phyloP scores from a whole-genome alignment of 2,113 vertebrate genomes.

The Alces alces region DNA sequence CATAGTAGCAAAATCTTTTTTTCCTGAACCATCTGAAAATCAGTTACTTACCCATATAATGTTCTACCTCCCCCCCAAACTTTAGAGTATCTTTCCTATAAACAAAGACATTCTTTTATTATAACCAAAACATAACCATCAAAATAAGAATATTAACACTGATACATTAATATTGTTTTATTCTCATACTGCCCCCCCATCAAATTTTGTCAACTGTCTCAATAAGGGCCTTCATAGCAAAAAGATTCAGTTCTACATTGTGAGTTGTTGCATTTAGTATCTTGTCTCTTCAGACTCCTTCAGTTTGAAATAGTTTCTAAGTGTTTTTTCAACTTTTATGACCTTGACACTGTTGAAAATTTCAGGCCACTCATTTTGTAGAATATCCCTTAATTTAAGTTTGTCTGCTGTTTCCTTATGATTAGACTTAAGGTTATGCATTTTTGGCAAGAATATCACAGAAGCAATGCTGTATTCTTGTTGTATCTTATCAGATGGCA shows the following conservation, averaged over 20 bases:
- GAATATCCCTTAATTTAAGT: not conserved
- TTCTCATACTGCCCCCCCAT: not conserved
- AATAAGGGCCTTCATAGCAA: not conserved
- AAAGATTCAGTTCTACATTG: not conserved
- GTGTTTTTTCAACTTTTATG: not conserved
- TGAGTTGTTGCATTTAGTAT: not conserved
- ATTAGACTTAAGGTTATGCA: not conserved
- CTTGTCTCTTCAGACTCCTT: not conserved
- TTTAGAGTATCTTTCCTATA: not conserved
- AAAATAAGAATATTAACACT: not conserved
- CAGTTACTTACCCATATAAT: not conserved
- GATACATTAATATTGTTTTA: not conserved
- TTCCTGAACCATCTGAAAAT: not conserved
- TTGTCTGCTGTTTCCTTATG: not conserved
- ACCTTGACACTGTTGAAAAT: not conserved
- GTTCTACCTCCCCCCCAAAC: not conserved
- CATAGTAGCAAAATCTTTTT: not conserved
- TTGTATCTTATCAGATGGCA: not conserved
- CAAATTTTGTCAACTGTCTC: not conserved
- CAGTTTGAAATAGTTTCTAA: not conserved
- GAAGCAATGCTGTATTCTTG: not conserved
- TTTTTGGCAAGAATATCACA: not conserved
- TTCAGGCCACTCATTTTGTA: not conserved
- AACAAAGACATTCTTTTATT: not conserved
- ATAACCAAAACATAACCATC: not conserved